Conservation (phyloP, 2,113 vertebrate genomes). For the Anser cygnoides region DNA sequence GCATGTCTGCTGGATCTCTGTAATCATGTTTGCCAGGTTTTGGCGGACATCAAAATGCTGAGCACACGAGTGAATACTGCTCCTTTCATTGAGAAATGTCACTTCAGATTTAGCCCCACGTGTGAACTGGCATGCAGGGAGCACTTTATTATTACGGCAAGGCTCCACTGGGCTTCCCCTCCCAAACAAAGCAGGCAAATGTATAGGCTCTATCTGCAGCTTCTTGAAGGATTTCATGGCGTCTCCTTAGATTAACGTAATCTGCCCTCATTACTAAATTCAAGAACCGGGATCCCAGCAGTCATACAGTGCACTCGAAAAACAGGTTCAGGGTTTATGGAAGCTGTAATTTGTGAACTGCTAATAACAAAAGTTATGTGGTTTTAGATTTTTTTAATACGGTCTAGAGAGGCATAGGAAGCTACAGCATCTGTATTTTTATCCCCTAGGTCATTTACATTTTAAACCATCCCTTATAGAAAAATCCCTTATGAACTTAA, state of each 20-base stretch:
- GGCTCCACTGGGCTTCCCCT: constrained; percentile 36
- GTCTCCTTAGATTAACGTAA: constrained; percentile 67
- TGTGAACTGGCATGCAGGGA: constrained; percentile 25
- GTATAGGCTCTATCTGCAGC: background rate
- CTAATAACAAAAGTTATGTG: background rate
- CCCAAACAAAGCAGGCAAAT: constrained; percentile 14
- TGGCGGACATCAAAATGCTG: constrained; percentile 27
- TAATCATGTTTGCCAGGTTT: constrained; percentile 37
- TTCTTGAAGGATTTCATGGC: constrained; percentile 57
- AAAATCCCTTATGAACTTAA: constrained; percentile 10
- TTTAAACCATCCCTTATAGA: background rate
- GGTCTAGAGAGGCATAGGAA: background rate
- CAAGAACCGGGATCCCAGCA: background rate
- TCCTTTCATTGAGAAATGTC: constrained; percentile 44
- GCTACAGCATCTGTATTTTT: background rate
- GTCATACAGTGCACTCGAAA: background rate
- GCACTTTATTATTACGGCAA: background rate
- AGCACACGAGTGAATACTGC: background rate
- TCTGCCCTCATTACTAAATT: constrained; percentile 54
- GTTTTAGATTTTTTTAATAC: background rate
- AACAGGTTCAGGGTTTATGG: background rate
- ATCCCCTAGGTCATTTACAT: background rate
- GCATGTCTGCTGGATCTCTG: background rate
- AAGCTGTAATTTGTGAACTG: background rate
- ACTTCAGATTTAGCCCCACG: constrained; percentile 30